phyloP scores from a whole-genome alignment of 2,888 invertebrate genomes.

The Unio pictorum region DNA sequence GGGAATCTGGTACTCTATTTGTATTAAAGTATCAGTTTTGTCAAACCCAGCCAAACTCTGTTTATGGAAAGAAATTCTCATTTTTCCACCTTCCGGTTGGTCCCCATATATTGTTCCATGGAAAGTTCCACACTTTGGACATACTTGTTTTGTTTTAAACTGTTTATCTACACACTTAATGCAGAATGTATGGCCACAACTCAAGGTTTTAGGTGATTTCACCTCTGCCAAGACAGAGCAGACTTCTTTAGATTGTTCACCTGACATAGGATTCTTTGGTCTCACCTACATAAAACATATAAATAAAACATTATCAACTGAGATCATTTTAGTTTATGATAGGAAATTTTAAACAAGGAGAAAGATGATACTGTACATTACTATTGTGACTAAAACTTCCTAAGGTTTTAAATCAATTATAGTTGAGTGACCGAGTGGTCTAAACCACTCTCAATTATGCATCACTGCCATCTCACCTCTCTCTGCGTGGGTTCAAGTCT shows the following conservation, averaged over 20 bases:
- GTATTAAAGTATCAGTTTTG: slow-evolving; percentile 20
- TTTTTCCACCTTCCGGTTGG: slow-evolving; percentile 33
- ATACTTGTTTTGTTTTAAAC: slow-evolving; percentile 26
- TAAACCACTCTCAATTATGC: no score
- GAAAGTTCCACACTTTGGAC: slow-evolving; percentile 72
- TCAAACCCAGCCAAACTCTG: slow-evolving; percentile 24
- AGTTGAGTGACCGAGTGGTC: no score
- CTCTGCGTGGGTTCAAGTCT: no score
- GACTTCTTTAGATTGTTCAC: neutral
- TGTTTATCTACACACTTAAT: slow-evolving; percentile 21
- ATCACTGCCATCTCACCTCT: no score
- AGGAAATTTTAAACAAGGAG: no score
- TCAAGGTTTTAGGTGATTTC: slow-evolving; percentile 15
- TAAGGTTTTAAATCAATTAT: no score
- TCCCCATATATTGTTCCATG: slow-evolving; percentile 29
- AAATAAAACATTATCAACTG: no score
- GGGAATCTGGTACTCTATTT: slow-evolving; percentile 40
- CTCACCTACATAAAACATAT: no score
- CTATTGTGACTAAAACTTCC: no score
- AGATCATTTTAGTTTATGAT: no score
- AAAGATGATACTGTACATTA: no score
- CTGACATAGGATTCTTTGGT: no score
- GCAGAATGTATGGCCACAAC: slow-evolving; percentile 35
- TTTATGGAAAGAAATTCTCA: slow-evolving; percentile 6
- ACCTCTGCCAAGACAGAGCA: slow-evolving; percentile 29